These are phyloP conservation scores for Sebastes diaconus DNA, from an alignment of 2,797 vertebrate genomes.

Conservation along the genomic window DNA sequence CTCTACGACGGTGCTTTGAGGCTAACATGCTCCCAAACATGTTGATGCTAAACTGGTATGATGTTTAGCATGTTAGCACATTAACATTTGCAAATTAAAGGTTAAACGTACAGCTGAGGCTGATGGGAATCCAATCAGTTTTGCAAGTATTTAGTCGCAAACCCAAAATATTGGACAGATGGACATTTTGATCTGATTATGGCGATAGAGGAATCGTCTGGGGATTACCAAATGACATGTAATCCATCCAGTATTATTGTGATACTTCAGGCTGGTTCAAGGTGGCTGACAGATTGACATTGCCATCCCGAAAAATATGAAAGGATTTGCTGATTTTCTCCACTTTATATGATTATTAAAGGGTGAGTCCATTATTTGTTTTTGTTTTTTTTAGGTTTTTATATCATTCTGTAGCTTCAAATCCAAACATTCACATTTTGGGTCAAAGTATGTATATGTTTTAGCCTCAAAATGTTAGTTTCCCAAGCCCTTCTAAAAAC, in stretches of 20 bases:
- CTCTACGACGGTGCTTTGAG: neutral
- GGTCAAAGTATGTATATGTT: too few species aligned
- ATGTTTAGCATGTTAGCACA: neutral
- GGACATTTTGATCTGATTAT: neutral
- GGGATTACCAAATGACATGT: neutral
- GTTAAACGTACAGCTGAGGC: neutral
- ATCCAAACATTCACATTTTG: too few species aligned
- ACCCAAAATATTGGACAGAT: too few species aligned
- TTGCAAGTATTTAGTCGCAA: neutral
- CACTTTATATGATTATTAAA: neutral
- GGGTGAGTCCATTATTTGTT: too few species aligned
- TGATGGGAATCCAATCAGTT: neutral
- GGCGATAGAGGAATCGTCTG: neutral
- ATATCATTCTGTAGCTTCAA: too few species aligned
- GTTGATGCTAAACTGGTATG: neutral
- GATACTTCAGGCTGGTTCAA: neutral
- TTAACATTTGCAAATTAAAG: neutral
- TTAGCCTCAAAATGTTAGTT: too few species aligned
- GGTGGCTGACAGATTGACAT: neutral
- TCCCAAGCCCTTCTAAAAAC: too few species aligned
- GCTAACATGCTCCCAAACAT: neutral
- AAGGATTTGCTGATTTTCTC: neutral
- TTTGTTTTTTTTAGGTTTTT: too few species aligned
- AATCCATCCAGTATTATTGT: neutral
- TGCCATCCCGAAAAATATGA: neutral